phyloP scores from a whole-genome alignment of 2,113 vertebrate species.

The Myrmecophaga tridactyla region DNA sequence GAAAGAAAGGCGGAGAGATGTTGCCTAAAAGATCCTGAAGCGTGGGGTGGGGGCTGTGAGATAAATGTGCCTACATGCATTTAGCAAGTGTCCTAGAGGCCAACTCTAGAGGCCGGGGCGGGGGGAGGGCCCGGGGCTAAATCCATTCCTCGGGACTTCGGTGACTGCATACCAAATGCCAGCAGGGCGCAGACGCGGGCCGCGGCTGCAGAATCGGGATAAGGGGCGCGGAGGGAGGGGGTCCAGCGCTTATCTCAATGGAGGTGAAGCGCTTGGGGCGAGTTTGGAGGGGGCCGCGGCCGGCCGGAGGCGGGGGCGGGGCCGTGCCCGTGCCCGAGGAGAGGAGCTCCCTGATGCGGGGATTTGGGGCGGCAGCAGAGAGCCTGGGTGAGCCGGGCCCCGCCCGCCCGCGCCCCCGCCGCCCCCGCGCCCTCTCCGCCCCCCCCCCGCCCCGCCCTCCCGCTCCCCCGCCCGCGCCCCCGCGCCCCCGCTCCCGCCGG shows the following conservation, averaged over 20 bases:
- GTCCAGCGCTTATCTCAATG: conserved; percentile 30
- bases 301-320: no score
- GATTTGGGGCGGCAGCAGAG: background rate
- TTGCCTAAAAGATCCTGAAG: conserved; percentile 12
- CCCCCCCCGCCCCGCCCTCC: conserved; percentile 25
- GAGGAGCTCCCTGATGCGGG: background rate
- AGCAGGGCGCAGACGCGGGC: conserved; percentile 61
- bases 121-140: background rate
- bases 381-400: background rate
- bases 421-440: background rate
- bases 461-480: conserved; percentile 15
- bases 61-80: conserved; percentile 32
- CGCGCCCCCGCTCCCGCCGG: background rate
- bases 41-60: background rate
- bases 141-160: conserved; percentile 61
- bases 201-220: background rate
- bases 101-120: background rate
- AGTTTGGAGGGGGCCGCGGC: background rate
- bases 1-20: conserved; percentile 39
- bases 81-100: background rate
- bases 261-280: conserved; percentile 47
- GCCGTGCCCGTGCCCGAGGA: no score
- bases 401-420: background rate
- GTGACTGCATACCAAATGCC: conserved; percentile 53
- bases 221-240: background rate